Evolutionary conservation across 2,888 invertebrate genomes (phyloP).

Genomic region (Melangyna quadrimaculata): DNA sequence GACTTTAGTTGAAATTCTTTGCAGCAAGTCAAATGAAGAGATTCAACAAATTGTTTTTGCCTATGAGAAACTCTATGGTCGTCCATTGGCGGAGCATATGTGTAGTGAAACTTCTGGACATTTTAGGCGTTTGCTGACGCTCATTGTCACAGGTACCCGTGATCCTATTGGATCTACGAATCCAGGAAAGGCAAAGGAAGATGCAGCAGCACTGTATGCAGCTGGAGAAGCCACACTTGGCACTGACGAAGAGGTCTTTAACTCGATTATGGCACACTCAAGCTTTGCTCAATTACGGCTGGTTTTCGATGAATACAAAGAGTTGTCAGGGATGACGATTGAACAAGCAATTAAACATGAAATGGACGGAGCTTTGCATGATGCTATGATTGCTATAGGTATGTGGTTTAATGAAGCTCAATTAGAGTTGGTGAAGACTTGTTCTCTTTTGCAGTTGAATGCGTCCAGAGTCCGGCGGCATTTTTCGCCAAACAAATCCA

Average conservation of each 20-base stretch:
- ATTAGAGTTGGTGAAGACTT: neutral
- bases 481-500: constrained; percentile 86
- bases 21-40: constrained; percentile 86
- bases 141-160: constrained; percentile 86
- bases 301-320: constrained; percentile 87
- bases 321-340: constrained; percentile 86
- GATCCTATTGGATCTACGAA: constrained; percentile 85
- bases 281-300: constrained; percentile 86
- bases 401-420: neutral
- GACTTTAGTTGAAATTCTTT: constrained; percentile 88
- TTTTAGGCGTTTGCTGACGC: constrained; percentile 87
- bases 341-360: constrained; percentile 86
- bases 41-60: constrained; percentile 84
- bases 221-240: constrained; percentile 87
- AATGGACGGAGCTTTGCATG: constrained; percentile 85
- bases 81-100: constrained; percentile 87
- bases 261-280: constrained; percentile 86
- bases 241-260: constrained; percentile 87
- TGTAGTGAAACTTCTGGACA: constrained; percentile 89
- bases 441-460: constrained; percentile 84
- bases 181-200: constrained; percentile 84
- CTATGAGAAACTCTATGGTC: constrained; percentile 85
- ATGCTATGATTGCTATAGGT: constrained; percentile 87
- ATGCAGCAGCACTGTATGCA: constrained; percentile 86
- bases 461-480: constrained; percentile 84